Evolutionary conservation across 2,888 invertebrate species (phyloP), one percentile per base, ranked within the genome.

Genomic region (Ctenicera cuprea): DNA sequence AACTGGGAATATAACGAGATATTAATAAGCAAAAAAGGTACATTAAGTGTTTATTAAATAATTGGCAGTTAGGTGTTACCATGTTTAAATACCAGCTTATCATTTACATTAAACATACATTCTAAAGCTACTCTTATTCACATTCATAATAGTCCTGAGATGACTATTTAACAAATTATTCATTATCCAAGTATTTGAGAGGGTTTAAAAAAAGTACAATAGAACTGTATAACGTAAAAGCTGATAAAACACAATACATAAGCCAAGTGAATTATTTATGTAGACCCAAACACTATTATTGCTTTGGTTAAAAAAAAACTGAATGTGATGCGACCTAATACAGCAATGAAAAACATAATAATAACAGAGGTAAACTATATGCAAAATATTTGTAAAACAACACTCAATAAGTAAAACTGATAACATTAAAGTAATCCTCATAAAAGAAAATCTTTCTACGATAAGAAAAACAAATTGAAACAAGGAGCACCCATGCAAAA

Each of bases 11-110:
- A n/a, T n/a, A n/a, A n/a, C 26, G 5, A 5, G 5, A 26, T 26
- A 26, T 3, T 26, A 26, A 5, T 26, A 2, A 26, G 26, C 26
- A 26, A n/a, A n/a, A n/a, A n/a, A 26, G 2, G 73, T 82, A 82
- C 80, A 82, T 79, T 79, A 81, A 79, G 80, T 83, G 81, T 85
- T 86, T 85, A 85, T 85, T 86, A 83, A 83, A 85, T 83, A 83
- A 85, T 84, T 85, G 86, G 86, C 86, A 86, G 86, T 86, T 78
- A 77, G 71, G 82, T 82, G 83, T 83, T 82, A 85, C 83, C 82
- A 83, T 82, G 78, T 77, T 74, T 74, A 74, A 67, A 77, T 79
- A 77, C 76, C 76, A 77, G 75, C 77, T 79, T 78, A 77, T 77
- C 65, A 37, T 78, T 78, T 82, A 83, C 79, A 81, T 80, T 76